A percentile compares a stretch with the other conserved stretches of the same genome.
Conservation (phyloP, 2,888 invertebrate genomes). For the Acanthoscelides obtectus region DNA sequence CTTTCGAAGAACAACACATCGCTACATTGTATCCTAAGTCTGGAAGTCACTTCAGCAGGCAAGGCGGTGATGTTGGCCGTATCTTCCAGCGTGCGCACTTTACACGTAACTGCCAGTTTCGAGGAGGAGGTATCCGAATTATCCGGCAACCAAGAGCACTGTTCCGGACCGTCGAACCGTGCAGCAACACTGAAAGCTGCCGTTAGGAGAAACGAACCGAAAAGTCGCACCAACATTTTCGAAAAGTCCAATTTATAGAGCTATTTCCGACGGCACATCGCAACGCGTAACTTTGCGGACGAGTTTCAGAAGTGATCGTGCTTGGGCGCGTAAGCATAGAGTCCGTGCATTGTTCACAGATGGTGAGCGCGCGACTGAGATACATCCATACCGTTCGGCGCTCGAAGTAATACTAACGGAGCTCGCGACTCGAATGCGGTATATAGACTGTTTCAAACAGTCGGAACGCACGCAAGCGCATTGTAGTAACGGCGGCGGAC, state of each 20-base stretch:
- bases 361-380: neutral
- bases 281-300: neutral
- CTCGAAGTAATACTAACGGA: slow-evolving; percentile 27
- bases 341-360: neutral
- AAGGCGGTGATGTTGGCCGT: slow-evolving; percentile 62
- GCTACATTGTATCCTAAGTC: slow-evolving; percentile 71
- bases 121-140: slow-evolving; percentile 50
- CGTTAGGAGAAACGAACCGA: slow-evolving; percentile 37
- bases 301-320: neutral
- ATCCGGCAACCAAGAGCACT: slow-evolving; percentile 49
- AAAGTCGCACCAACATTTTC: slow-evolving; percentile 52
- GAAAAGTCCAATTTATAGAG: slow-evolving; percentile 28
- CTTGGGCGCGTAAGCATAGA: neutral
- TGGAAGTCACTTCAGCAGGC: slow-evolving; percentile 67
- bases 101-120: slow-evolving; percentile 58
- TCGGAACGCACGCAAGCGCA: slow-evolving; percentile 1
- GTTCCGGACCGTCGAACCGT: slow-evolving; percentile 46
- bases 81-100: slow-evolving; percentile 65
- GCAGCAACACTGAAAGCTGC: slow-evolving; percentile 31
- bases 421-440: slow-evolving; percentile 9
- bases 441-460: slow-evolving; percentile 10
- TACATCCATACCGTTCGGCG: slow-evolving; percentile 21
- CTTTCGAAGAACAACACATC: slow-evolving; percentile 76
- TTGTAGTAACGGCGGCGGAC: slow-evolving; percentile 7
- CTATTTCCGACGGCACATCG: slow-evolving; percentile 32